A percentile compares a stretch with the other conserved stretches of the same genome.
These are phyloP conservation scores for Macrosiphum euphorbiae DNA, from an alignment of 2,888 invertebrate species.

Conservation along the genomic window DNA sequence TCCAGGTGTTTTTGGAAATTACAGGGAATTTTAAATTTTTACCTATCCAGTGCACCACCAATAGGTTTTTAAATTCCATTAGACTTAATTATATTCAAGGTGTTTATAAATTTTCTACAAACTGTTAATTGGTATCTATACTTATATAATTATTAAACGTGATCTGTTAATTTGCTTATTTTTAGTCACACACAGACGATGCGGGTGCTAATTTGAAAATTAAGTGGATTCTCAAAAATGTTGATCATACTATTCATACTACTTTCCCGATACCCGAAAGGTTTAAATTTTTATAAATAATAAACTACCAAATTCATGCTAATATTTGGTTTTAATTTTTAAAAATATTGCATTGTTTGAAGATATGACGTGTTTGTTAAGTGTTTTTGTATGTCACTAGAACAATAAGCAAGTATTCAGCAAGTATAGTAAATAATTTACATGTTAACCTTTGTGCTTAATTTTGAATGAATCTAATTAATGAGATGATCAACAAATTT, in stretches of 20 bases:
- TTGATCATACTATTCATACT: background rate
- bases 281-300: background rate
- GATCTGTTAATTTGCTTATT: background rate
- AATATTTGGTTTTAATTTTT: background rate
- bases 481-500: background rate
- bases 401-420: background rate
- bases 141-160: too few species aligned
- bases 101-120: too few species aligned
- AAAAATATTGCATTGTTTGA: background rate
- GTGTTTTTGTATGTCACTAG: background rate
- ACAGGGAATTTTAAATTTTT: too few species aligned
- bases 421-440: background rate
- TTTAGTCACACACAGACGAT: background rate
- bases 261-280: background rate
- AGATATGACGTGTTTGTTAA: background rate
- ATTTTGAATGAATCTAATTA: background rate
- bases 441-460: slow-evolving; percentile 9
- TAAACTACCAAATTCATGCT: background rate
- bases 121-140: too few species aligned
- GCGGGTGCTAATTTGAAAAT: background rate
- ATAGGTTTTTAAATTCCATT: background rate
- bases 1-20: too few species aligned
- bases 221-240: background rate
- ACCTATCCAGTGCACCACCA: background rate
- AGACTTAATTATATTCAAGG: background rate